phyloP scores from a whole-genome alignment of 2,888 invertebrate species.

The Rhingia rostrata region DNA sequence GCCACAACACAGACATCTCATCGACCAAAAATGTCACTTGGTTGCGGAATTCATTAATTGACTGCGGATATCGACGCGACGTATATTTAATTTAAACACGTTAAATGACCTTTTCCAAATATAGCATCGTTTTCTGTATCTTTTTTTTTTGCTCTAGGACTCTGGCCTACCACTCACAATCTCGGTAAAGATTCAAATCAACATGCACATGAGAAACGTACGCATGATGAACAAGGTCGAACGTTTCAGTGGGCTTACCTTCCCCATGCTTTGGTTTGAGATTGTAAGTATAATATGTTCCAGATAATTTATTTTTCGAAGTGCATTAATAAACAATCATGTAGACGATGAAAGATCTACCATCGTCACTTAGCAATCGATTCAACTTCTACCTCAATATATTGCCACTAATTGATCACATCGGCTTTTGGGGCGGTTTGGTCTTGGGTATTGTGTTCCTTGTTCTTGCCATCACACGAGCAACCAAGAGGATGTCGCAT shows the following conservation, averaged over 20 bases:
- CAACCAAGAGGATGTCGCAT: slow-evolving; percentile 79
- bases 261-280: slow-evolving; percentile 95
- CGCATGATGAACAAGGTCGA: slow-evolving; percentile 86
- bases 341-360: slow-evolving; percentile 89
- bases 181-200: slow-evolving; percentile 93
- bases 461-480: slow-evolving; percentile 80
- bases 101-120: slow-evolving; percentile 45
- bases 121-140: slow-evolving; percentile 64
- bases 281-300: slow-evolving; percentile 86
- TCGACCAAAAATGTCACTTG: slow-evolving; percentile 21
- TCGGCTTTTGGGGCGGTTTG: slow-evolving; percentile 81
- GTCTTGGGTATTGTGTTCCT: slow-evolving; percentile 78
- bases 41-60: slow-evolving; percentile 23
- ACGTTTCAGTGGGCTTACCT: slow-evolving; percentile 87
- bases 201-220: slow-evolving; percentile 90
- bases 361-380: slow-evolving; percentile 85
- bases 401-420: slow-evolving; percentile 86
- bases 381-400: slow-evolving; percentile 90
- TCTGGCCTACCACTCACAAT: slow-evolving; percentile 91
- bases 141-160: slow-evolving; percentile 82
- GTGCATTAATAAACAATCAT: slow-evolving; percentile 73
- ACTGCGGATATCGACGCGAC: neutral
- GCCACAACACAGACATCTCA: neutral
- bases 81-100: slow-evolving; percentile 30
- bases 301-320: slow-evolving; percentile 2